Evolutionary conservation across 1,140 invertebrate species (phyloP).

Genomic region (Paracyclopina nana): DNA sequence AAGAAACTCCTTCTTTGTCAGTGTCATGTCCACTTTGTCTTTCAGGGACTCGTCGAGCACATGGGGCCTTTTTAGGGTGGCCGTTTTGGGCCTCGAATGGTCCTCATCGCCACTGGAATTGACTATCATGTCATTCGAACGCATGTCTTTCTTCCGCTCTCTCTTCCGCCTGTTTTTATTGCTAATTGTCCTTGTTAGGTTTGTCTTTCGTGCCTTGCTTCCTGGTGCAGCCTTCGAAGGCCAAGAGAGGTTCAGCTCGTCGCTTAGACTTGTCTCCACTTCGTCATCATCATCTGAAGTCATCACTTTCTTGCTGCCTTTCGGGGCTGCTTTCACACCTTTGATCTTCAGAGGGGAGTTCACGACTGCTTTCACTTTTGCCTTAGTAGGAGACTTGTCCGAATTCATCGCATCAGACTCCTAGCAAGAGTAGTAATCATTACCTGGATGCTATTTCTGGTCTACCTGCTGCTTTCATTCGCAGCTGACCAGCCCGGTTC

Average conservation of each 20-base stretch:
- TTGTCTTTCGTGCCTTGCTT: neutral
- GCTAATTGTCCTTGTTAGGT: neutral
- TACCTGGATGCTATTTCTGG: too few species aligned
- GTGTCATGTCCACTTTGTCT: constrained; percentile 15
- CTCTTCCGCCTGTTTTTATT: neutral
- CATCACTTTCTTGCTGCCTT: neutral
- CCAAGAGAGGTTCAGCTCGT: neutral
- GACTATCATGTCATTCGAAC: too few species aligned
- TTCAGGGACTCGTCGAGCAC: constrained; percentile 12
- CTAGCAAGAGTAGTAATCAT: too few species aligned
- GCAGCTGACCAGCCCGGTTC: too few species aligned
- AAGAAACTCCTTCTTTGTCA: constrained; percentile 12
- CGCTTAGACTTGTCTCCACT: neutral
- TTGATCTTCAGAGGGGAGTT: too few species aligned
- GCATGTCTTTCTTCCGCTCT: too few species aligned
- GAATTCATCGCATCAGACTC: too few species aligned
- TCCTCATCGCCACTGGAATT: too few species aligned
- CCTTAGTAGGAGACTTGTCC: too few species aligned
- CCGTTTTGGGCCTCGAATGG: constrained; percentile 6
- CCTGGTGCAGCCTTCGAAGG: too few species aligned
- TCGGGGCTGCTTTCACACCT: neutral
- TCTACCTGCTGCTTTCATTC: too few species aligned
- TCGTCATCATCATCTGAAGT: neutral
- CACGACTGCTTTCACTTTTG: too few species aligned
- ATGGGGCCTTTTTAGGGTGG: neutral